These are phyloP conservation scores for Schizotus pectinicornis DNA, from an alignment of 2,888 invertebrate genomes.

Conservation along the genomic window DNA sequence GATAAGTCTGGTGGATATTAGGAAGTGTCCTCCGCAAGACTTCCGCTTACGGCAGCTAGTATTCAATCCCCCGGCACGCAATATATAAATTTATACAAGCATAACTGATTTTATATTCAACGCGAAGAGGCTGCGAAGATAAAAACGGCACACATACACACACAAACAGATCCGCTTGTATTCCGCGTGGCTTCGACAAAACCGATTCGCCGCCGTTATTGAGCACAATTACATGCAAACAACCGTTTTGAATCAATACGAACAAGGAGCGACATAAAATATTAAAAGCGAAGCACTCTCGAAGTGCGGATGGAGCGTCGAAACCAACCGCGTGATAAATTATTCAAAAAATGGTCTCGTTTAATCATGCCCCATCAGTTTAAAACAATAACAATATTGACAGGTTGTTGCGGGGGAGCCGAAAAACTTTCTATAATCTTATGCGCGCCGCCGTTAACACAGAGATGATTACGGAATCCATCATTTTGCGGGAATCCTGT, in stretches of 20 bases:
- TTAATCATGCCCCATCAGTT: conserved; percentile 20
- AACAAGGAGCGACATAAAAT: conserved; percentile 23
- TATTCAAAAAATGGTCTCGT: conserved; percentile 20
- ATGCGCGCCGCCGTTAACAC: background rate
- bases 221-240: conserved; percentile 22
- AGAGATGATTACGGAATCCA: conserved; percentile 23
- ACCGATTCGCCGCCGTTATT: conserved; percentile 4
- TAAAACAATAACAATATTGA: conserved; percentile 20
- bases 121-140: too few species aligned
- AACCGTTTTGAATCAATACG: conserved; percentile 23
- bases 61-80: too few species aligned
- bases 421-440: too few species aligned
- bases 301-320: conserved; percentile 17
- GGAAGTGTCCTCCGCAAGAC: too few species aligned
- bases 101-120: too few species aligned
- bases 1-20: too few species aligned
- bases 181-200: background rate
- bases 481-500: conserved; percentile 27
- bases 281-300: conserved; percentile 19
- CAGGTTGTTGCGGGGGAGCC: background rate
- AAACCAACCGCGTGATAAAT: conserved; percentile 15
- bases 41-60: too few species aligned
- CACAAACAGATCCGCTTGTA: too few species aligned
- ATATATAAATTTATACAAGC: too few species aligned
- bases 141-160: too few species aligned